phyloP scores from a whole-genome alignment of 2,113 vertebrate species.

The Menidia beryllina region DNA sequence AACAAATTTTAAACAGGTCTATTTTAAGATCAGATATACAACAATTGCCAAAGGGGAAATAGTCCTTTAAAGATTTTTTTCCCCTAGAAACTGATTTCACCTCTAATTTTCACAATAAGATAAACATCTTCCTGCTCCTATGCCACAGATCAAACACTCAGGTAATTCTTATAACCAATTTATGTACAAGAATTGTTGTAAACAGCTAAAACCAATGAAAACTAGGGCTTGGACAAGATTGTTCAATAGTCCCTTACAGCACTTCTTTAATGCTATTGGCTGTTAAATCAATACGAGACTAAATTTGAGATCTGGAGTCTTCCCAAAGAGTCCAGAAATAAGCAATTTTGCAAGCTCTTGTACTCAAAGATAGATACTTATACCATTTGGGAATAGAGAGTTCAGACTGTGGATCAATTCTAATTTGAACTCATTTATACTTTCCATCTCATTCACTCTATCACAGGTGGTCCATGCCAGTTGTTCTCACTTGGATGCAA shows the following conservation, averaged over 20 bases:
- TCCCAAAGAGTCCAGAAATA: slow-evolving; percentile 57
- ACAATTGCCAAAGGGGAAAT: slow-evolving; percentile 8
- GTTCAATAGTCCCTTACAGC: slow-evolving; percentile 54
- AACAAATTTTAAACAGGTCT: background rate
- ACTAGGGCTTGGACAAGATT: slow-evolving; percentile 35
- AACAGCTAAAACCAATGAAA: slow-evolving; percentile 46
- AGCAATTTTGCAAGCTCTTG: slow-evolving; percentile 37
- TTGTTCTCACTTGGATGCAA: slow-evolving; percentile 18
- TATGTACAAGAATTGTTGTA: slow-evolving; percentile 50
- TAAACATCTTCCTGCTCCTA: slow-evolving; percentile 17
- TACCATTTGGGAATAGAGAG: slow-evolving; percentile 45
- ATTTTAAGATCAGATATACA: background rate
- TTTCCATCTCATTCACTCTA: slow-evolving; percentile 22
- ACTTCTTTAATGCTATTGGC: slow-evolving; percentile 73
- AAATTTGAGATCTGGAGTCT: slow-evolving; percentile 65
- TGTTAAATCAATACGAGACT: slow-evolving; percentile 72
- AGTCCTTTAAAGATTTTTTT: background rate
- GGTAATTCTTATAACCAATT: slow-evolving; percentile 51
- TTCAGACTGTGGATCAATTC: slow-evolving; percentile 55
- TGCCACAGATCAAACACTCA: slow-evolving; percentile 10
- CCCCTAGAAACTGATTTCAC: slow-evolving; percentile 20
- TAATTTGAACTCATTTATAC: slow-evolving; percentile 59
- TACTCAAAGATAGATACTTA: slow-evolving; percentile 42
- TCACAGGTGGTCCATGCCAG: slow-evolving; percentile 1
- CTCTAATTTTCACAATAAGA: background rate